Evolutionary conservation across 2,888 invertebrate genomes (phyloP).

Genomic region (Tipula helvola): DNA sequence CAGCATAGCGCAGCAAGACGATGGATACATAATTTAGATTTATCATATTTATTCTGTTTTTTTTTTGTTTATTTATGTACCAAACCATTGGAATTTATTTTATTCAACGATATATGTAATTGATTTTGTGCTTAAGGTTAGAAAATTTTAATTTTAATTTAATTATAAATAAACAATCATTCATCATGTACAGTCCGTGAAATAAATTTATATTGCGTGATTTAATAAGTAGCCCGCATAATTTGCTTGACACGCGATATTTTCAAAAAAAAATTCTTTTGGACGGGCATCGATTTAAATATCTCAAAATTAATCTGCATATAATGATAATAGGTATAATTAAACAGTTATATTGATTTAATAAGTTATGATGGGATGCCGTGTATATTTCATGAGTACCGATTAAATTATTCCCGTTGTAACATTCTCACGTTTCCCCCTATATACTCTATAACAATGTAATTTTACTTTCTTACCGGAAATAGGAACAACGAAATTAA

Average conservation of each 20-base stretch:
- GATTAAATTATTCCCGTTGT: neutral
- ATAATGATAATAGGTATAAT: neutral
- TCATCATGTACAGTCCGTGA: neutral
- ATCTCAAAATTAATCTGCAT: no score
- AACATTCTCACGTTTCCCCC: neutral
- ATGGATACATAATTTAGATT: neutral
- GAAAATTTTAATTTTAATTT: slow-evolving; percentile 4
- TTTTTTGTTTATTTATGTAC: neutral
- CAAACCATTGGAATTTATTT: neutral
- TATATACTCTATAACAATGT: neutral
- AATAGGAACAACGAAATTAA: neutral
- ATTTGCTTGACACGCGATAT: neutral
- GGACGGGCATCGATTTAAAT: neutral
- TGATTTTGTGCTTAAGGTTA: slow-evolving; percentile 4
- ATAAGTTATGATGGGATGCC: neutral
- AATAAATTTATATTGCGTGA: neutral
- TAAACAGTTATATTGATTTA: neutral
- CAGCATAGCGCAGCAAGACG: neutral
- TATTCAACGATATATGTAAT: neutral
- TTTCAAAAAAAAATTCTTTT: no score
- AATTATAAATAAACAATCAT: neutral
- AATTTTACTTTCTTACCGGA: neutral
- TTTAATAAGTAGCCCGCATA: neutral
- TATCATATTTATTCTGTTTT: neutral
- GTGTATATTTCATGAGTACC: neutral